Conservation (phyloP, 2,888 invertebrate species). For the Synanthedon vespiformis region DNA sequence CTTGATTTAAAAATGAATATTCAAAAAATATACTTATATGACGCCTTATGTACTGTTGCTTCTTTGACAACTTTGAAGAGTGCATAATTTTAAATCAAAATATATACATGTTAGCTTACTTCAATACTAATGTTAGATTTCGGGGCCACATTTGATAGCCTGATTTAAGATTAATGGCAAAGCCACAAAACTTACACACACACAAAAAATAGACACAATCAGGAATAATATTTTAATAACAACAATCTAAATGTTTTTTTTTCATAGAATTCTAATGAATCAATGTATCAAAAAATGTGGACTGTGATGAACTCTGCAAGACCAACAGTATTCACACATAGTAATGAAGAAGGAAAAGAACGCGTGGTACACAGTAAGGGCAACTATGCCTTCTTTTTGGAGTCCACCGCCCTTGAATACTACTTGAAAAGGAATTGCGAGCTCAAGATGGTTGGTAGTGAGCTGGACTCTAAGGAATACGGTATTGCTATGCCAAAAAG, state of each 20-base stretch:
- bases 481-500: constrained; percentile 87
- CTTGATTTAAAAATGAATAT: too few species aligned
- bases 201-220: too few species aligned
- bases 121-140: too few species aligned
- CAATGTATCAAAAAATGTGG: constrained; percentile 91
- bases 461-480: constrained; percentile 85
- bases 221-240: too few species aligned
- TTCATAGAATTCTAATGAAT: constrained; percentile 80
- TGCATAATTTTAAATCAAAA: too few species aligned
- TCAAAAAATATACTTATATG: too few species aligned
- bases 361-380: constrained; percentile 80
- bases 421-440: constrained; percentile 84
- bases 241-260: constrained; percentile 15
- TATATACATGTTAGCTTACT: too few species aligned
- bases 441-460: constrained; percentile 81
- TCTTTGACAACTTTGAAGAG: too few species aligned
- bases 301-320: constrained; percentile 85
- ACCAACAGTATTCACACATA: constrained; percentile 82
- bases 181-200: too few species aligned
- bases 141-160: too few species aligned
- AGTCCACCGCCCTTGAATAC: constrained; percentile 94
- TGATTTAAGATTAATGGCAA: too few species aligned
- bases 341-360: constrained; percentile 86
- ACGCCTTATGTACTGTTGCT: too few species aligned
- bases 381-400: constrained; percentile 95